Percentiles rank a stretch among this genome's conserved stretches.
Evolutionary conservation across 2,797 vertebrate species (phyloP).

Genomic region (Craterocephalus amniculus): DNA sequence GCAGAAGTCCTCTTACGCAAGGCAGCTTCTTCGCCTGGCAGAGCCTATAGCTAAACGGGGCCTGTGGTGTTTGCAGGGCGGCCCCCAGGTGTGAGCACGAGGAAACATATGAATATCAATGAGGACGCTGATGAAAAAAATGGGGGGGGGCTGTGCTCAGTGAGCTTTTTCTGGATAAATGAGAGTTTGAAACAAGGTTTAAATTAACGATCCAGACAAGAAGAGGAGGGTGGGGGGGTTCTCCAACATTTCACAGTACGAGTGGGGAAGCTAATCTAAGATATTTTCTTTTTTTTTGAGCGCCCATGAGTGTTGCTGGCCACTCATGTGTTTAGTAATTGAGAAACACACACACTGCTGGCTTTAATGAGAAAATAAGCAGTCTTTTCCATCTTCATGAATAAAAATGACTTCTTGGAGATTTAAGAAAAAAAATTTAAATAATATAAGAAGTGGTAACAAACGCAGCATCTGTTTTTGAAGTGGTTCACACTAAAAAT

Average conservation of each 20-base stretch:
- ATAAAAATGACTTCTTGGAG: constrained; percentile 65
- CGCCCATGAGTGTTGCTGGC: constrained; percentile 65
- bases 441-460: constrained; percentile 47
- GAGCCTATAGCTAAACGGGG: neutral
- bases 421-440: constrained; percentile 47
- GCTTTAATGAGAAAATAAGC: constrained; percentile 71
- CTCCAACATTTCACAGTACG: constrained; percentile 42
- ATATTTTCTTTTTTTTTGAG: constrained; percentile 31
- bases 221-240: constrained; percentile 10
- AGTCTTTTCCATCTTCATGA: constrained; percentile 60
- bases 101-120: constrained; percentile 73
- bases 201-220: constrained; percentile 61
- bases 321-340: constrained; percentile 72
- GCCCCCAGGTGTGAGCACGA: constrained; percentile 62
- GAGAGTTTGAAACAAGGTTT: constrained; percentile 62
- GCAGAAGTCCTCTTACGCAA: constrained; percentile 43
- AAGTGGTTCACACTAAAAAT: constrained; percentile 49
- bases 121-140: constrained; percentile 54
- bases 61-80: constrained; percentile 10
- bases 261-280: constrained; percentile 34
- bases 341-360: constrained; percentile 56
- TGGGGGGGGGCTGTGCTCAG: constrained; percentile 20
- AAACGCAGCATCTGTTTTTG: constrained; percentile 56
- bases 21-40: constrained; percentile 6
- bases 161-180: constrained; percentile 52